Evolutionary conservation across 2,113 vertebrate genomes (phyloP).

Genomic region (Limanda limanda): DNA sequence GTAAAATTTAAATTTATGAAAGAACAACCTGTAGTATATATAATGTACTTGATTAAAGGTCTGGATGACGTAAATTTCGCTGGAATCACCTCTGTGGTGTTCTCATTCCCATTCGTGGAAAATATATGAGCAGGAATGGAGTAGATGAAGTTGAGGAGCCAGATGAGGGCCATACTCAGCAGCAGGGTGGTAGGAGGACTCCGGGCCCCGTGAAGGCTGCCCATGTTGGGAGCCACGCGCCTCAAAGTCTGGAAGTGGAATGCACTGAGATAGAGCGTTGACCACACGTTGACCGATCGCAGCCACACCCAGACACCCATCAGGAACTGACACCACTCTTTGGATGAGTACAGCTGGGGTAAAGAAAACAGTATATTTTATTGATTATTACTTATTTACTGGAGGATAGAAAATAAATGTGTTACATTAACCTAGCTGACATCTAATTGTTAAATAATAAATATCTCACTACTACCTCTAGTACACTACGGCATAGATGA

Average conservation of each 20-base stretch:
- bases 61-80: not conserved
- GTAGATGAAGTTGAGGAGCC: constrained; percentile 80
- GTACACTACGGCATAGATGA: too few relatives aligned
- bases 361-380: not conserved
- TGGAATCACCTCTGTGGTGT: constrained; percentile 78
- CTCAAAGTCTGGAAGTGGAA: constrained; percentile 84
- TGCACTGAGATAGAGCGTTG: constrained; percentile 81
- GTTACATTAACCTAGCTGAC: too few relatives aligned
- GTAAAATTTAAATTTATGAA: too few relatives aligned
- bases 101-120: constrained; percentile 72
- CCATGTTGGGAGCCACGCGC: constrained; percentile 61
- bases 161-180: constrained; percentile 69
- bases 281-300: constrained; percentile 84
- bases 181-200: constrained; percentile 54
- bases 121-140: constrained; percentile 82
- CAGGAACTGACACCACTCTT: constrained; percentile 79
- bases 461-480: too few relatives aligned
- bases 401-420: too few relatives aligned
- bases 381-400: too few relatives aligned
- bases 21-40: too few relatives aligned
- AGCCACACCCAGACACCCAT: constrained; percentile 87
- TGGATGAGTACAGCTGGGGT: constrained; percentile 73
- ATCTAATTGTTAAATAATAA: too few relatives aligned
- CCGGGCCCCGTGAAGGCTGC: constrained; percentile 8
- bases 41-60: too few relatives aligned